Evolutionary conservation across 2,888 invertebrate genomes (phyloP), one percentile per base, ranked within the genome.

Genomic region (Graphium colonna): DNA sequence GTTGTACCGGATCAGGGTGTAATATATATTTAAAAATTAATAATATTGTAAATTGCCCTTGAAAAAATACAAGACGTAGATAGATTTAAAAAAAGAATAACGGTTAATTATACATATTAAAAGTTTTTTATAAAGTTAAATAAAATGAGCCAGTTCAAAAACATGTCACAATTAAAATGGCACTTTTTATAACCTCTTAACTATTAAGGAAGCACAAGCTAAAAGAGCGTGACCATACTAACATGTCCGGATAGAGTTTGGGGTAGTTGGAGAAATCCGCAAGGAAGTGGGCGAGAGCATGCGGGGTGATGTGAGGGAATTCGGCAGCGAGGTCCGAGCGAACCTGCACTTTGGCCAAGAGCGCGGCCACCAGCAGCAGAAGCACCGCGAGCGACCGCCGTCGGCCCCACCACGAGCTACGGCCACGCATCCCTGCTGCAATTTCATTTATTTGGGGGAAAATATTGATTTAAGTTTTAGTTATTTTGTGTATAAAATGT

Each of bases 221-320:
- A 21, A 21, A 41, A 15, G 13, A 21, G 31, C 9, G 31, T 45
- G 56, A 10, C 56, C 62, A 51, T 15, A 48, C 65, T 58, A 15
- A 68, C 67, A 65, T 46, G 44, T 63, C 60, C 0, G 60, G 49
- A 21, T 64, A 52, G 18, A 69, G 61, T 4, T 63, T 66, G 36
- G 75, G 70, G 46, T 77, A 71, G 52, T 75, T 63, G 47, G 67
- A 65, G 64, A 78, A 78, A 68, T 81, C 82, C 2, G 82, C 78
- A 49, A 82, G 77, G 56, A 64, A 67, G 58, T 77, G 75, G 52
- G 77, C 76, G 31, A 77, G 63, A 42, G 53, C 17, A 18, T 46
- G 56, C 16, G 69, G 63, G 49, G 57, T 16, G 33, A 44, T 43
- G 42, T 16, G 55, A 49, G 64, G 62, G 55, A 62, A 63, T 52